A percentile compares a stretch with the other conserved stretches of the same genome.
Conservation (phyloP, 1,140 invertebrate species). For the Stegodyphus dumicola region DNA sequence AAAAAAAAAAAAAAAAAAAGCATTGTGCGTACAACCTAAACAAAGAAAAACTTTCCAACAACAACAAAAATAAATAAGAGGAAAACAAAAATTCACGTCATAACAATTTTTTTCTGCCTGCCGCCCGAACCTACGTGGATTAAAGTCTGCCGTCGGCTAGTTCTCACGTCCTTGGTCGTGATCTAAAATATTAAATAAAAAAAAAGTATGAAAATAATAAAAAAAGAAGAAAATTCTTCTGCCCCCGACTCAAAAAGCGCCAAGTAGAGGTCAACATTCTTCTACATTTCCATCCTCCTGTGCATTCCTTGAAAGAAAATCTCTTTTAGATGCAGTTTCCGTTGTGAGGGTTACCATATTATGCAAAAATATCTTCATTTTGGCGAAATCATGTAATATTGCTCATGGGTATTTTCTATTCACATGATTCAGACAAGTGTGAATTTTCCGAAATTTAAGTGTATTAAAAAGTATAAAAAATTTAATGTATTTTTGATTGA, state of each 20-base stretch:
- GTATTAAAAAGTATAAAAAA: no score
- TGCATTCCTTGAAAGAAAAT: conserved; percentile 53
- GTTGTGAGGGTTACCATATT: conserved; percentile 23
- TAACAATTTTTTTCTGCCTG: conserved; percentile 19
- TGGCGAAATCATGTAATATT: neutral
- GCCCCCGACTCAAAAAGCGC: conserved; percentile 40
- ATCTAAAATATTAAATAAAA: conserved; percentile 13
- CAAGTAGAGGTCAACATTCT: conserved; percentile 55
- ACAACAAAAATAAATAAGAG: conserved; percentile 8
- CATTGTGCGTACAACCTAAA: conserved; percentile 12
- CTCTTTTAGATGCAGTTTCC: conserved; percentile 45
- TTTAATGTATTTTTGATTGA: no score
- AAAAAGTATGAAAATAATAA: conserved; percentile 26
- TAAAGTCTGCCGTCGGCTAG: conserved; percentile 55
- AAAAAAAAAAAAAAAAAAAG: no score
- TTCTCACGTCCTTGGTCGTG: conserved; percentile 60
- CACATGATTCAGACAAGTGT: neutral
- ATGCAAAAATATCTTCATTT: neutral
- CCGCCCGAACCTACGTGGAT: conserved; percentile 52
- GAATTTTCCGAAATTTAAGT: neutral
- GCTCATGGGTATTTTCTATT: neutral
- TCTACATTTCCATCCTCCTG: conserved; percentile 33
- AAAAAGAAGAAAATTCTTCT: conserved; percentile 42
- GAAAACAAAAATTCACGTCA: neutral
- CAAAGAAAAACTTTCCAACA: conserved; percentile 50